Evolutionary conservation across 2,888 invertebrate species (phyloP).

Genomic region (Norana najaformis): DNA sequence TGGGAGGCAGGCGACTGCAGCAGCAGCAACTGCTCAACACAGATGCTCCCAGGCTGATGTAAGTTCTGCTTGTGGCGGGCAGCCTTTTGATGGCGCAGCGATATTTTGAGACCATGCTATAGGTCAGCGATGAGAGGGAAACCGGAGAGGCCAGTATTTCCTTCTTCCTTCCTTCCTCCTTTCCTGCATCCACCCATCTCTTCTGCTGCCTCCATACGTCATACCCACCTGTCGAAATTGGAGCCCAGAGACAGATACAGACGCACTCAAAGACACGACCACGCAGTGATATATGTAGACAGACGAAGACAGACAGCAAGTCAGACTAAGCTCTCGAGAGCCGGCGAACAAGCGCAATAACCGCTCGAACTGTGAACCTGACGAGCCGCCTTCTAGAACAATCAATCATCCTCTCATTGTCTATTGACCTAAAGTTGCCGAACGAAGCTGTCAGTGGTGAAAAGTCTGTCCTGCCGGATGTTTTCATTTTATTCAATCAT

Average conservation of each 20-base stretch:
- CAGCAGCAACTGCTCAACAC: background rate
- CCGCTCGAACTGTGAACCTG: background rate
- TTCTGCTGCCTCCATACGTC: background rate
- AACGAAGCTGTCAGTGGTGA: background rate
- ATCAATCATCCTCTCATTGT: background rate
- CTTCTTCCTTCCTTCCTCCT: background rate
- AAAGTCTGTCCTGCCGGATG: background rate
- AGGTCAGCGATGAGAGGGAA: background rate
- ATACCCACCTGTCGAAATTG: background rate
- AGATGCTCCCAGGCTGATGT: background rate
- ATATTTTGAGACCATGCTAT: background rate
- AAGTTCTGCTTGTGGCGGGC: background rate
- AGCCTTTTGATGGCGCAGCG: background rate
- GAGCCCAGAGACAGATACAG: background rate
- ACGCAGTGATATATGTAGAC: background rate
- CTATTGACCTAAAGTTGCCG: background rate
- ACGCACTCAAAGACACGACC: background rate
- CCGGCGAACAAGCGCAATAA: background rate
- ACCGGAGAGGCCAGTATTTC: background rate
- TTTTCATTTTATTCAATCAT: background rate
- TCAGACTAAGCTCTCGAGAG: background rate
- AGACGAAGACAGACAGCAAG: background rate
- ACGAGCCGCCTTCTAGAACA: background rate
- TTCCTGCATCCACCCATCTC: background rate
- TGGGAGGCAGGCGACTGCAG: background rate